phyloP scores from a whole-genome alignment of 2,113 vertebrate species.

The Mormyrus lacerda region DNA sequence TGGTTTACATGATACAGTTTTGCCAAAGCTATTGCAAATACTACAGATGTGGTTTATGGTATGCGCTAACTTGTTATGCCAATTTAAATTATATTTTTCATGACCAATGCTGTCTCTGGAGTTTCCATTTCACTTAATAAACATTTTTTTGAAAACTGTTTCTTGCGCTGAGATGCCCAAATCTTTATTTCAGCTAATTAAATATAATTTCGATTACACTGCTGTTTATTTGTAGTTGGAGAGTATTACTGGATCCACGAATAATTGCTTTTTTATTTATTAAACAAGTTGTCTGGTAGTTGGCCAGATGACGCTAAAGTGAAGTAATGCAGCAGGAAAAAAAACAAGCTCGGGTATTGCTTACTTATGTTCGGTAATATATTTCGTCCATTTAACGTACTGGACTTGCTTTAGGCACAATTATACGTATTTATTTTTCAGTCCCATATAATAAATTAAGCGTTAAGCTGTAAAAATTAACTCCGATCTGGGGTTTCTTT shows the following conservation, averaged over 20 bases:
- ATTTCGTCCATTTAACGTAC: not conserved
- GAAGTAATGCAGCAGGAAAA: not conserved
- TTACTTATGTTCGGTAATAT: not conserved
- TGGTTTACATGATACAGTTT: conserved; percentile 41
- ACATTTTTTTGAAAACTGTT: conserved; percentile 22
- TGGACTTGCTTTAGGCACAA: not conserved
- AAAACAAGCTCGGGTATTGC: not conserved
- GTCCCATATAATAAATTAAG: not conserved
- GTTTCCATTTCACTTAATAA: conserved; percentile 52
- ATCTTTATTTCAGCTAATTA: not conserved
- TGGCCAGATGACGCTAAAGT: not conserved
- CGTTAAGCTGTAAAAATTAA: not conserved
- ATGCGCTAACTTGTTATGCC: conserved; percentile 40
- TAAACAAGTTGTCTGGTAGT: not conserved
- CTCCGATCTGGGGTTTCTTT: not conserved
- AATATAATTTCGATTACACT: not conserved
- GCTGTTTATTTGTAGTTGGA: not conserved
- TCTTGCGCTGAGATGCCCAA: not conserved
- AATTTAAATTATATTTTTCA: conserved; percentile 32
- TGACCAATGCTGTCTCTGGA: conserved; percentile 33
- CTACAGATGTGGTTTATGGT: conserved; percentile 30
- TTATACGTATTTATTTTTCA: not conserved
- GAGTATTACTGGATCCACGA: not conserved
- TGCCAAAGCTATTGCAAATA: conserved; percentile 54
- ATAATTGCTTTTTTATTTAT: not conserved